Conservation (phyloP, 2,113 vertebrate species). For the Tachuris rubrigastra region DNA sequence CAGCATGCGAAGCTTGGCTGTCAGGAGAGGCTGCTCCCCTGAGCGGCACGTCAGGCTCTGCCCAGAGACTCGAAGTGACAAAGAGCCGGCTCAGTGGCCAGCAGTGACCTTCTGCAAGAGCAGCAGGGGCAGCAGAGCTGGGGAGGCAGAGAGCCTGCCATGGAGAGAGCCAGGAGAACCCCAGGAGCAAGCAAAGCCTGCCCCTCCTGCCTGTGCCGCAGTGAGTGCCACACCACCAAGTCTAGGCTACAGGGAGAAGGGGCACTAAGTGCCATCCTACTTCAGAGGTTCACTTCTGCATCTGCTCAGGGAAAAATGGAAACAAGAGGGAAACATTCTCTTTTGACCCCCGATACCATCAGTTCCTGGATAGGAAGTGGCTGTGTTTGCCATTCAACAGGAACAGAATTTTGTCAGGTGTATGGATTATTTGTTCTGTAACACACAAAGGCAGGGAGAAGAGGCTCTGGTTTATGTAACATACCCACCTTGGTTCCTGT, state of each 20-base stretch:
- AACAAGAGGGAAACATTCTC: neutral
- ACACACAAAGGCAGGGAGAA: neutral
- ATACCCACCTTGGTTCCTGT: neutral
- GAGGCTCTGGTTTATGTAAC: neutral
- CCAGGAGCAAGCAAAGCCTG: neutral
- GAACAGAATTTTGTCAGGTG: neutral
- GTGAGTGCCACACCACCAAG: accelerated
- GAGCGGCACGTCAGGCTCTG: constrained; percentile 61
- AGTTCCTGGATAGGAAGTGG: neutral
- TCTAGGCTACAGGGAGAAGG: neutral
- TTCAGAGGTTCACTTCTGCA: neutral
- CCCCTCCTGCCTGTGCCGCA: neutral
- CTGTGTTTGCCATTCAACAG: neutral
- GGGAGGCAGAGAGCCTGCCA: neutral
- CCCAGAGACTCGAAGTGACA: constrained; percentile 79
- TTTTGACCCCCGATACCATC: neutral
- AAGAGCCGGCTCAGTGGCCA: constrained; percentile 74
- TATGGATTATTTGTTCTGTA: neutral
- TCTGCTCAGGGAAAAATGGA: accelerated
- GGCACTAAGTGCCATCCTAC: neutral
- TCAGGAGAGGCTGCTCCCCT: constrained; percentile 43
- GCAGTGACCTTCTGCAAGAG: constrained; percentile 66
- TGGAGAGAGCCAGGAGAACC: neutral
- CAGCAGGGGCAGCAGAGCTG: neutral
- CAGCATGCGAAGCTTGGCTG: constrained; percentile 53